Percentiles rank a stretch among this genome's conserved stretches.
These are phyloP conservation scores for Pediacus dermestoides DNA, from an alignment of 2,888 invertebrate genomes.

Conservation along the genomic window DNA sequence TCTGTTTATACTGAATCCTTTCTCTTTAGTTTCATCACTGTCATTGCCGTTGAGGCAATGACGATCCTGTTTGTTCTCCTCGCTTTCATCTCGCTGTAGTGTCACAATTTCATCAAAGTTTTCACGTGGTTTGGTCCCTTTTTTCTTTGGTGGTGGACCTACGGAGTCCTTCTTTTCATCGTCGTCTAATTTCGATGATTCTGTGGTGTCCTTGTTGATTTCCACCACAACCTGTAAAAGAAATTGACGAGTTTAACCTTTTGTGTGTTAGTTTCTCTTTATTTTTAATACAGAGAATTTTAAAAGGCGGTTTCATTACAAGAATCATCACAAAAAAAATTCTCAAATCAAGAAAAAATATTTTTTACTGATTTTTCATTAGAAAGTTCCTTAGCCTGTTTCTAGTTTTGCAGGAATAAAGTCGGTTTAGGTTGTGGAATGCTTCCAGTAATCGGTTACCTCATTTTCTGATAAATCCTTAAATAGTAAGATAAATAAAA, in stretches of 20 bases:
- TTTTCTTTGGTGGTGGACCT: slow-evolving; percentile 13
- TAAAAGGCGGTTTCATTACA: no score
- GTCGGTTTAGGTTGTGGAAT: no score
- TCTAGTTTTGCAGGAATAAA: no score
- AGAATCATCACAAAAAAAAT: no score
- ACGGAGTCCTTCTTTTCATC: background rate
- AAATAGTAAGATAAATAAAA: no score
- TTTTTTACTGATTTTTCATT: no score
- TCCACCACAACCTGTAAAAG: slow-evolving; percentile 42
- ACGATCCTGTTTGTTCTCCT: slow-evolving; percentile 19
- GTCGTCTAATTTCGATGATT: slow-evolving; percentile 7
- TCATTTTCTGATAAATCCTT: no score
- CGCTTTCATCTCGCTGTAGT: slow-evolving; percentile 29
- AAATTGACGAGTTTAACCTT: slow-evolving; percentile 6
- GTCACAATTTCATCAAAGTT: slow-evolving; percentile 43
- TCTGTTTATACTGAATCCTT: slow-evolving; percentile 52
- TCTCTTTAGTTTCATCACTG: slow-evolving; percentile 25
- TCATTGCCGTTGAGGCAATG: slow-evolving; percentile 16
- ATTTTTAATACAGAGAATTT: no score
- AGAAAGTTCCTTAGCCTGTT: no score
- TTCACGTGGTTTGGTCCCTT: slow-evolving; percentile 16
- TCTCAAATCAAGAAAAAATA: no score
- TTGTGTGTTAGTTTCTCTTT: no score
- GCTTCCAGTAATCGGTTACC: no score
- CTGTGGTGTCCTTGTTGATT: slow-evolving; percentile 37